A percentile compares a stretch with the other conserved stretches of the same genome.
Conservation (phyloP, 2,797 vertebrate species). For the Alcedo quadribrachys region DNA sequence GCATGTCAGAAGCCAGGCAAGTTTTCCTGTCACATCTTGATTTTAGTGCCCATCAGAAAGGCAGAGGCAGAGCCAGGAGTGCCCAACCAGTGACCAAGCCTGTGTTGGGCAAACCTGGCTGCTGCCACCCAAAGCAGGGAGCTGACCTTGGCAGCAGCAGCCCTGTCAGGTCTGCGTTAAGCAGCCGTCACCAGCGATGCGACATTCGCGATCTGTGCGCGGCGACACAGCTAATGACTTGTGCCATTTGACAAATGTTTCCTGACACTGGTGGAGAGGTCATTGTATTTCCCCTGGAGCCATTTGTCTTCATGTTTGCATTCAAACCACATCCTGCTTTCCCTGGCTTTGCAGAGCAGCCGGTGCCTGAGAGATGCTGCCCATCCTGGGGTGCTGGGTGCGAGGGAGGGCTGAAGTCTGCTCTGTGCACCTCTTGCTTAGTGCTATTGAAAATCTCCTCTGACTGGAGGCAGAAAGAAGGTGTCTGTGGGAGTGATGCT, state of each 20-base stretch:
- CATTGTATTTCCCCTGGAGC: not conserved
- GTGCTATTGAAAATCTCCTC: not conserved
- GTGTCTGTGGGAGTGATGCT: not conserved
- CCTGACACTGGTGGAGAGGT: not conserved
- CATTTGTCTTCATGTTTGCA: not conserved
- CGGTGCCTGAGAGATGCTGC: not conserved
- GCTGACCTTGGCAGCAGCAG: not conserved
- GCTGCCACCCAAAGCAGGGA: not conserved
- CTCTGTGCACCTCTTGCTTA: rapidly evolving
- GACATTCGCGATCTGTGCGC: not conserved
- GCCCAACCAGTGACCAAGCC: not conserved
- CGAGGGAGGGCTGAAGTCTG: not conserved
- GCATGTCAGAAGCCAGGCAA: not conserved
- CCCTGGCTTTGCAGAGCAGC: not conserved
- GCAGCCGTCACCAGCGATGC: not conserved
- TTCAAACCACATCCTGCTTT: not conserved
- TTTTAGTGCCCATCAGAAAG: not conserved
- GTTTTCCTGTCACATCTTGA: not conserved
- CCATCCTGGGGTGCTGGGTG: not conserved
- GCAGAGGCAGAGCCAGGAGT: not conserved
- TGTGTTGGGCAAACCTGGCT: not conserved
- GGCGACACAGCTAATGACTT: not conserved
- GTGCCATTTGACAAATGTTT: slow-evolving; percentile 37
- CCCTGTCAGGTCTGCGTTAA: not conserved
- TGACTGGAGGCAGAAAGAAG: not conserved